Base-by-base conservation (phyloP, 2,797 vertebrate genomes). In the Trachops cirrhosus region DNA sequence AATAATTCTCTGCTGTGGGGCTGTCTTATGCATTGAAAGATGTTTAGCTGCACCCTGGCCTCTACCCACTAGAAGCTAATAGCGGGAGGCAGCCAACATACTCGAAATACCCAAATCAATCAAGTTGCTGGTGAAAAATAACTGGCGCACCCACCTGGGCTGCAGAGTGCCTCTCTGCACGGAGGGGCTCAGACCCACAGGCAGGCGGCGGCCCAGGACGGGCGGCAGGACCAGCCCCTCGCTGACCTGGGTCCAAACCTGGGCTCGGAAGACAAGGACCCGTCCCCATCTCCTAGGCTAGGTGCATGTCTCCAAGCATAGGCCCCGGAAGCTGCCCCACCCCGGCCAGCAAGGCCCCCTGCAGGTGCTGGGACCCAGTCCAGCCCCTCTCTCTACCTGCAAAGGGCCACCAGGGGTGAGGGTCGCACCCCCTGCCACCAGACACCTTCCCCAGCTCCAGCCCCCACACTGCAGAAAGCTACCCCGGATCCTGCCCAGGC, bases 131-230 rank as follows among this genome's bases (percentile, higher is more conserved):
- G 29, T 62, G 59, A 15, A 32, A 29, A 62, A 52, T 52, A 8
- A 52, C 50, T 32, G 26, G 59, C 4, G 5, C 29, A 3, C 12
- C 59, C 26, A 1, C 29, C 59, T 32, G 44, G 70, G 54, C 37
- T 16, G 22, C n/a, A 37, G n/a, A 24, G 5, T 0, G 1, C 14
- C 62, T 7, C 16, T 32, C 82, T 32, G 3, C 44, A 15, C 32
- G 2, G 1, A 74, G 37, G 6, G 16, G 2, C 68, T 54, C 18
- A 26, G 34, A 85, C 26, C 73, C 62, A 9, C 11, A 26, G 21
- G 44, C 34, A 3, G 44, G 15, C 32, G 1, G 34, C 44, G 39
- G 19, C 52, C 24, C 19, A 5, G 6, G 3, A 4, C 5, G 0
- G 2, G 9, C 4, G 18, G 26, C 15, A 1, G 14, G 19, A 4